A percentile compares a stretch with the other conserved stretches of the same genome.
These are phyloP conservation scores for Hystrix brachyura DNA, from an alignment of 2,113 vertebrate genomes.

Conservation along the genomic window DNA sequence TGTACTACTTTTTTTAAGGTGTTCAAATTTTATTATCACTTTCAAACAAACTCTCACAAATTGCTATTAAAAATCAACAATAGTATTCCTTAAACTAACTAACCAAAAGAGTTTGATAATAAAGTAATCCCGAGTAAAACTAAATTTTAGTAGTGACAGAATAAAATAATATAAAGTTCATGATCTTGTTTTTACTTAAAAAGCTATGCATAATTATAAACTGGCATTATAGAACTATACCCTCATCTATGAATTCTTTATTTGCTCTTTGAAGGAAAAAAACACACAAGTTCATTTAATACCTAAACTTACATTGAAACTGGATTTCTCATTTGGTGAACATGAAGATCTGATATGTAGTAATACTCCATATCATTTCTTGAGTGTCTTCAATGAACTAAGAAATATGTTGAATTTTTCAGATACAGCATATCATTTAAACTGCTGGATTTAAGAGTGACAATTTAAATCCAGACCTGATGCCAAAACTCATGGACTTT, in stretches of 20 bases:
- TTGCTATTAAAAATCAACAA: not conserved
- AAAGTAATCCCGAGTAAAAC: not conserved
- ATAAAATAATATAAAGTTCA: not conserved
- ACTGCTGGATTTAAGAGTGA: not conserved
- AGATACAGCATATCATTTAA: not conserved
- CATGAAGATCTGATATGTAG: not conserved
- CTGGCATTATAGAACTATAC: conserved; percentile 8
- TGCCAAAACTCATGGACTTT: not conserved
- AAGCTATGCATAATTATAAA: not conserved
- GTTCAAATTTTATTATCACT: conserved; percentile 51
- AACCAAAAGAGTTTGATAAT: not conserved
- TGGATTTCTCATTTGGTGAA: conserved; percentile 32
- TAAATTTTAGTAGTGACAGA: not conserved
- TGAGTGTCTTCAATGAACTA: not conserved
- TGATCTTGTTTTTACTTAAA: not conserved
- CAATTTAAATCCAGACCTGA: not conserved
- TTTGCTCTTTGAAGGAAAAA: conserved; percentile 43
- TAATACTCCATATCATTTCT: not conserved
- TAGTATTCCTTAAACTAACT: not conserved
- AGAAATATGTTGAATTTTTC: not conserved
- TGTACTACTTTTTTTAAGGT: not conserved
- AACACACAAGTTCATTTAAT: not conserved
- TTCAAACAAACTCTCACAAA: conserved; percentile 60
- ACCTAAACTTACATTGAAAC: not conserved
- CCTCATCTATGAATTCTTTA: conserved; percentile 39